Evolutionary conservation across 2,888 invertebrate species (phyloP), one percentile per base, ranked within the genome.

Genomic region (Pasiphila rectangulata): DNA sequence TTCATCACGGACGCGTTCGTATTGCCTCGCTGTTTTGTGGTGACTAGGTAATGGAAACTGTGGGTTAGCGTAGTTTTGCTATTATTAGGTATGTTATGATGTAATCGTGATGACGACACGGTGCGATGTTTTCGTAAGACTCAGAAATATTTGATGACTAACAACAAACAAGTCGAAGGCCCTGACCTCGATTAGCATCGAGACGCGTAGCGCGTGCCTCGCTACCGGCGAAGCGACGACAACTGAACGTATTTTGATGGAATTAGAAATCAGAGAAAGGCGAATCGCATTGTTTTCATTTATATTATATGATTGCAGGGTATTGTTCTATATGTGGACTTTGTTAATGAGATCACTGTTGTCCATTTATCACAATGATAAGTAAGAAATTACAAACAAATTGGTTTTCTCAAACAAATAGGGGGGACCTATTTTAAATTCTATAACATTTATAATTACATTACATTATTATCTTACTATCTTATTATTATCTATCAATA

Each of bases 71-170:
- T 80, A n/a, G 69, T 72, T 70, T 75, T 63, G 73, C 84, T 86
- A 87, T 85, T 83, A 84, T 84, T 88, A 88, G 83, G 76, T 81
- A 75, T 61, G 67, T 64, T 77, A 80, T 86, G 88, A 87, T 83
- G 88, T 86, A 88, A 87, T 76, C 80, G 71, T 69, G 70, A 59
- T 80, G 82, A 83, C 79, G 83, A 55, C 63, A 72, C 66, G 51
- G 54, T 68, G 51, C 65, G 51, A 55, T 69, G 53, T 67, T 83
- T 83, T 79, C 85, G 84, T 81, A 83, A 86, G 74, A 72, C 65
- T 61, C 72, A 68, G 59, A 84, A 85, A 85, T 87, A 84, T 81
- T 78, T 72, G 66, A 63, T 76, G 83, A 78, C 71, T 72, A 61
- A 60, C 67, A 61, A 56, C n/a, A n/a, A n/a, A 46, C 43, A 60